phyloP scores from a whole-genome alignment of 2,888 invertebrate genomes.

The Eulithis testata region DNA sequence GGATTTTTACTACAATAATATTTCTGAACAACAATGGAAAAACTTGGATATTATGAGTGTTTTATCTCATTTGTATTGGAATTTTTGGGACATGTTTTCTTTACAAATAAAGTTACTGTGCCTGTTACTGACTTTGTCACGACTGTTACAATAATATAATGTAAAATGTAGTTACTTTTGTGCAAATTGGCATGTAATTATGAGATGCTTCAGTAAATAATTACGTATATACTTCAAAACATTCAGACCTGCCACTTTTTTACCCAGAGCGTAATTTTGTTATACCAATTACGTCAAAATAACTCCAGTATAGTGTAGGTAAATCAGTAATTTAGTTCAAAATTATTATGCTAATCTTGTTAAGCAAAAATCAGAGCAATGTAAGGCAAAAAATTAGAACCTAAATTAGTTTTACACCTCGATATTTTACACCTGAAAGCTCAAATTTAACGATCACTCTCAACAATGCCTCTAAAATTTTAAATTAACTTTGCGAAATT shows the following conservation, averaged over 20 bases:
- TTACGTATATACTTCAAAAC: no score
- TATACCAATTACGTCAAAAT: no score
- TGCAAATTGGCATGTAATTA: no score
- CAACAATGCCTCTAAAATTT: constrained; percentile 28
- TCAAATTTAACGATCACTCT: constrained; percentile 30
- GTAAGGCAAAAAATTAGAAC: constrained; percentile 50
- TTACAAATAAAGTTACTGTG: no score
- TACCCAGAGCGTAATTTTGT: no score
- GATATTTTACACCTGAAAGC: constrained; percentile 42
- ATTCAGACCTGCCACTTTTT: no score
- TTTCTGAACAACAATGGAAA: no score
- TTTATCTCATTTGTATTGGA: not conserved
- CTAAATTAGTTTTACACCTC: constrained; percentile 51
- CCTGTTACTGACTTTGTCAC: not conserved
- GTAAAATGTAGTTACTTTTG: no score
- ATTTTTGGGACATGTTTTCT: no score
- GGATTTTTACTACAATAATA: no score
- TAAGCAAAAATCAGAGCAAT: not conserved
- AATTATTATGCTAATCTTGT: not conserved
- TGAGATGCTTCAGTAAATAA: no score
- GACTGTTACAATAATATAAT: not conserved
- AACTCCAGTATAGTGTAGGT: no score
- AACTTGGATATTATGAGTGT: not conserved
- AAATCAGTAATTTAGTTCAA: not conserved
- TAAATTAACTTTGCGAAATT: constrained; percentile 33